A percentile compares a stretch with the other conserved stretches of the same genome.
Evolutionary conservation across 2,113 vertebrate genomes (phyloP).

Genomic region (Pedionomus torquatus): DNA sequence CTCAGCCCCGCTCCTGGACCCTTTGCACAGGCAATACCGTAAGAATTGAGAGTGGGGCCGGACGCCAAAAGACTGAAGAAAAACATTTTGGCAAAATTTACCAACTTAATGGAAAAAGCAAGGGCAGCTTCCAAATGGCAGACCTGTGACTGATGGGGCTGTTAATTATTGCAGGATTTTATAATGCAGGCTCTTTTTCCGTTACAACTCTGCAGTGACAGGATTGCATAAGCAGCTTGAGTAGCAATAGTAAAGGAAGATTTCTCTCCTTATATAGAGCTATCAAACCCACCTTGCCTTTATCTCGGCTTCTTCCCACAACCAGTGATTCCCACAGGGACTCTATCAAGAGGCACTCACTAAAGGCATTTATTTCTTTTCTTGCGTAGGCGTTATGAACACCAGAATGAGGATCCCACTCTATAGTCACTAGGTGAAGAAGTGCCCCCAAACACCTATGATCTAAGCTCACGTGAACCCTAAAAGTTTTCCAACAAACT

Average conservation of each 20-base stretch:
- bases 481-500: not conserved
- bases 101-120: slow-evolving; percentile 71
- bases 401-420: not conserved
- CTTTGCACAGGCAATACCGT: not conserved
- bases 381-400: not conserved
- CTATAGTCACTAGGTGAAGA: not conserved
- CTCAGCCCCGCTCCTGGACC: slow-evolving; percentile 16
- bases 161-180: slow-evolving; percentile 49
- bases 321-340: not conserved
- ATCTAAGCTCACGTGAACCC: not conserved
- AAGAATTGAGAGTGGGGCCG: not conserved
- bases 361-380: not conserved
- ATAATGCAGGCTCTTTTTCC: slow-evolving; percentile 39
- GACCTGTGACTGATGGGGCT: slow-evolving; percentile 33
- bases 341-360: not conserved
- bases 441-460: not conserved
- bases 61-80: slow-evolving; percentile 40
- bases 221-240: slow-evolving; percentile 12
- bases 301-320: not conserved
- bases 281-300: slow-evolving; percentile 32
- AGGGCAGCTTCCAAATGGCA: slow-evolving; percentile 63
- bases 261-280: slow-evolving; percentile 39
- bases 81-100: slow-evolving; percentile 64
- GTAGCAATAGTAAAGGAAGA: not conserved
- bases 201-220: not conserved